phyloP scores from a whole-genome alignment of 1,140 invertebrate genomes.

The Oedothorax gibbosus region DNA sequence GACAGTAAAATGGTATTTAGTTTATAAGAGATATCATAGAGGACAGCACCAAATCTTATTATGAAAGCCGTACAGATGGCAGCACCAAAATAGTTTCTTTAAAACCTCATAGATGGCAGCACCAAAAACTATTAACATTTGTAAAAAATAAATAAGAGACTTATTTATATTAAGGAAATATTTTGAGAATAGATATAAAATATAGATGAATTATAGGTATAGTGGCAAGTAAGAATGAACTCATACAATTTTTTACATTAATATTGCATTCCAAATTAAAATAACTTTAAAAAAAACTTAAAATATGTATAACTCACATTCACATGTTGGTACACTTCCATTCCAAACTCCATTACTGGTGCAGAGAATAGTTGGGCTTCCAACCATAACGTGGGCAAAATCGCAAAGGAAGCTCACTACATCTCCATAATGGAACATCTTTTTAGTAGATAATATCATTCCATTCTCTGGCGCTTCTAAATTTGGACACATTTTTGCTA shows the following conservation, averaged over 20 bases:
- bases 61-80: not conserved
- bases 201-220: no score
- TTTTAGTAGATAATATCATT: conserved; percentile 83
- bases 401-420: conserved; percentile 92
- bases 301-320: conserved; percentile 77
- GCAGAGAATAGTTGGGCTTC: conserved; percentile 83
- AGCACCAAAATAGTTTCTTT: not conserved
- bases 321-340: conserved; percentile 89
- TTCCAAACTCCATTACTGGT: conserved; percentile 93
- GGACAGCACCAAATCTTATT: not conserved
- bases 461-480: conserved; percentile 89
- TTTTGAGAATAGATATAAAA: no score
- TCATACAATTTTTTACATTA: no score
- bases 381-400: conserved; percentile 93
- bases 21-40: no score
- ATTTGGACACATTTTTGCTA: conserved; percentile 84
- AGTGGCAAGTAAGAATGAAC: no score
- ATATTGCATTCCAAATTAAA: no score
- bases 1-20: no score
- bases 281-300: no score
- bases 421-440: conserved; percentile 89
- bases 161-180: no score
- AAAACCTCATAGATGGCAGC: no score
- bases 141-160: no score
- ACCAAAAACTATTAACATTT: no score